Evolutionary conservation across 1,140 invertebrate species (phyloP), one percentile per base, ranked within the genome.

Genomic region (Hyposmocoma kahamanoa): DNA sequence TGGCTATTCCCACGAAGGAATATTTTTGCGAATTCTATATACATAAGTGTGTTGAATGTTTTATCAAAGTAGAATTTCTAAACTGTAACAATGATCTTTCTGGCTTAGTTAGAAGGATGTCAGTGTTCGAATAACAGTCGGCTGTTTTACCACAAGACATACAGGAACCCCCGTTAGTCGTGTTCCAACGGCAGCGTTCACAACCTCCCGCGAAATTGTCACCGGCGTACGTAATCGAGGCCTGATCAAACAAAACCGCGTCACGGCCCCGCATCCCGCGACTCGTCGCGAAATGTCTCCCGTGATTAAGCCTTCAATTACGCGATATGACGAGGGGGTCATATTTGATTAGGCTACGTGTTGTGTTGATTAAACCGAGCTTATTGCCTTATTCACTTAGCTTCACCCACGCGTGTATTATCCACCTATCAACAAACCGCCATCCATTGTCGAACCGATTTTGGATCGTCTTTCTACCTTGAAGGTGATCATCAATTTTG

Each of bases 341-440:
- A 84, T 84, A 81, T 84, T 82, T 82, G 81, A 82, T 82, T 81
- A 84, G 77, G 73, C 66, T 73, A 75, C 71, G 67, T 74, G 78
- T 82, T 76, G 67, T 79, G 74, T 81, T 79, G 77, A 81, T 84
- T 82, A 84, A 82, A 82, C 66, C 67, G 67, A 79, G 72, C 72
- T 81, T 77, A 82, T 84, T 81, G 72, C 72, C 72, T 72, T 80
- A 78, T 72, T 75, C 72, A 73, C 63, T 78, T 71, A 69, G 15
- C 46, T 47, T 66, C 62, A 60, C 63, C 63, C 58, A 67, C 69
- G 53, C 67, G 36, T 39, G 46, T 56, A 41, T 58, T 47, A 43
- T 53, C 41, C 43, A 53, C 42, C 62, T 59, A 47, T 42, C 49
- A 60, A 53, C 51, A 43, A 50, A 52, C 45, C 34, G 17, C n/a